Percentiles rank a stretch among this genome's conserved stretches.
These are phyloP conservation scores for Erinaceus europaeus DNA, from an alignment of 2,113 vertebrate genomes.

Conservation along the genomic window DNA sequence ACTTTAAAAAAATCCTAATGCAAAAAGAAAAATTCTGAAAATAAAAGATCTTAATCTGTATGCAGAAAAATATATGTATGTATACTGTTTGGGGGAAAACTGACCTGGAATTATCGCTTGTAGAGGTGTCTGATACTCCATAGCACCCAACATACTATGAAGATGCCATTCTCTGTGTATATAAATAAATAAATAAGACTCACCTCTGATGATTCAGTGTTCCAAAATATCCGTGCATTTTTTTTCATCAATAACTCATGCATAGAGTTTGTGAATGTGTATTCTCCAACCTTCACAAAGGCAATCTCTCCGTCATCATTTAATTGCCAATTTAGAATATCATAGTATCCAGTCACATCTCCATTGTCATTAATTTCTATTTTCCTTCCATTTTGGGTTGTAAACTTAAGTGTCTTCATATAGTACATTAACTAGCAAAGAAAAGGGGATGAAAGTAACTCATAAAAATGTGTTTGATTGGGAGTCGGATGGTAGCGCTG, in stretches of 20 bases:
- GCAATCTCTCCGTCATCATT: slow-evolving; percentile 74
- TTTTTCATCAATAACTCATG: slow-evolving; percentile 72
- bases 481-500: no score
- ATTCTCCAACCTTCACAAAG: slow-evolving; percentile 83
- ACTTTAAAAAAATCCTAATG: no score
- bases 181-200: neutral
- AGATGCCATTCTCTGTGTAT: neutral
- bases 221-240: slow-evolving; percentile 86
- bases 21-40: no score
- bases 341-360: slow-evolving; percentile 82
- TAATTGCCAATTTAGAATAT: slow-evolving; percentile 88
- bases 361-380: slow-evolving; percentile 79
- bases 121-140: neutral
- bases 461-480: neutral
- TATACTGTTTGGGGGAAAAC: no score
- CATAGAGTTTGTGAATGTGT: slow-evolving; percentile 63
- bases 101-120: no score
- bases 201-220: slow-evolving; percentile 80
- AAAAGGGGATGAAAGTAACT: neutral
- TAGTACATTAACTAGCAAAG: slow-evolving; percentile 87
- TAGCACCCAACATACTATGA: neutral
- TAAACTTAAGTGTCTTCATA: slow-evolving; percentile 84
- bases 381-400: slow-evolving; percentile 78
- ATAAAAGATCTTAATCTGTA: no score
- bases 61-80: no score